Base-by-base conservation (phyloP, 2,888 invertebrate genomes). In the Lasioglossum pauxillum region DNA sequence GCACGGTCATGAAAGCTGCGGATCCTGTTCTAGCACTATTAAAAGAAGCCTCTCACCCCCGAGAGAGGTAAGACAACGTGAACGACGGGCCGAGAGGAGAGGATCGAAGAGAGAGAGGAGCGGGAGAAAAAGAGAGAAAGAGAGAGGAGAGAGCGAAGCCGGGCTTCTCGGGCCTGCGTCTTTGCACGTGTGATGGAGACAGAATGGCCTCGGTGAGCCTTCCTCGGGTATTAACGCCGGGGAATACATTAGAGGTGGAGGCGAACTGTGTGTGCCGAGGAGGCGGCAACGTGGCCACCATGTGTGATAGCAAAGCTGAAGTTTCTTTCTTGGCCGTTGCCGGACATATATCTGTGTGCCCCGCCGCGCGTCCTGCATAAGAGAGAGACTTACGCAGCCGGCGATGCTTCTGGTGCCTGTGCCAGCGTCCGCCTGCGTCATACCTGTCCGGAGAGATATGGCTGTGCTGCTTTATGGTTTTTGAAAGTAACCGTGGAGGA, bases 211-310 rank as follows among this genome's bases (percentile, higher is more conserved):
- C 90, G 90, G 88, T 85, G 89, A 86, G 85, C 84, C 91, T 87
- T 90, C 85, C 87, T 84, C 84, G 91, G 89, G 91, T 90, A 93
- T 93, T 93, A 92, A 92, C 92, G 92, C 92, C 89, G 91, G 90
- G 91, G 92, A 94, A 94, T 93, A 93, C 93, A 94, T 93, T 93
- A 93, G 91, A 93, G 89, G 91, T 87, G 86, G 90, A 89, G 90
- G 90, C 82, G 88, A 88, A 71, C 83, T 38, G 72, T 49, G 35
- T 71, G 69, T 88, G 88, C 89, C 84, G 90, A 92, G 91, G 93
- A 92, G 93, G 92, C 91, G 93, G 94, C 94, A 94, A 94, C 93
- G 94, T 94, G 94, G 94, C 93, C 93, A 92, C 93, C 93, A 93
- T 93, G 92, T 93, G 94, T 92, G 93, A 90, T 90, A 92, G 89